A percentile compares a stretch with the other conserved stretches of the same genome.
phyloP scores from a whole-genome alignment of 2,113 vertebrate genomes.

The Progne subis region DNA sequence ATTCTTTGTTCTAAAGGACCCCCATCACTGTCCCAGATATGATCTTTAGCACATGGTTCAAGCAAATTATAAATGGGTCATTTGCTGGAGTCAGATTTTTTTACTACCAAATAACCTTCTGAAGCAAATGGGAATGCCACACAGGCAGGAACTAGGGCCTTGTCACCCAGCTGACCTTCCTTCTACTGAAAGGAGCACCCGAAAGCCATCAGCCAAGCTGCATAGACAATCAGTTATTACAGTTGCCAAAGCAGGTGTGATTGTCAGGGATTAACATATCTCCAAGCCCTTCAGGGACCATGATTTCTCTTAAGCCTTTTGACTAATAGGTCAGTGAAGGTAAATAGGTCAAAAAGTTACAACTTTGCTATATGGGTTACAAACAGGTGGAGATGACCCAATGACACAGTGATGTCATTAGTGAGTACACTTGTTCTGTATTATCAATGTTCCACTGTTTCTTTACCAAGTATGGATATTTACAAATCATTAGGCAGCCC shows the following conservation, averaged over 20 bases:
- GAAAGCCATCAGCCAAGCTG: conserved; percentile 76
- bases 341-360: conserved; percentile 86
- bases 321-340: conserved; percentile 82
- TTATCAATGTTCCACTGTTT: conserved; percentile 71
- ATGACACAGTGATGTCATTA: conserved; percentile 75
- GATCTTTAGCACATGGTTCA: conserved; percentile 68
- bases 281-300: conserved; percentile 74
- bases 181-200: conserved; percentile 74
- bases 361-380: conserved; percentile 73
- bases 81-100: conserved; percentile 64
- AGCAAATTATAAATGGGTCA: conserved; percentile 72
- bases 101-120: conserved; percentile 62
- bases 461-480: conserved; percentile 61
- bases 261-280: conserved; percentile 83
- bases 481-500: conserved; percentile 47
- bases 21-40: conserved; percentile 30
- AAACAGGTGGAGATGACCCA: conserved; percentile 83
- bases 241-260: conserved; percentile 89
- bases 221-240: conserved; percentile 89
- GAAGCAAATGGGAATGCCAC: conserved; percentile 81
- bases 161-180: conserved; percentile 80
- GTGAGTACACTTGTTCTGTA: conserved; percentile 69
- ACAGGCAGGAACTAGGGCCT: conserved; percentile 75
- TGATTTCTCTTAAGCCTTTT: conserved; percentile 74
- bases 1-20: conserved; percentile 11